A percentile compares a stretch with the other conserved stretches of the same genome.
Conservation (phyloP, 2,113 vertebrate species). For the Protobothrops flavoviridis region DNA sequence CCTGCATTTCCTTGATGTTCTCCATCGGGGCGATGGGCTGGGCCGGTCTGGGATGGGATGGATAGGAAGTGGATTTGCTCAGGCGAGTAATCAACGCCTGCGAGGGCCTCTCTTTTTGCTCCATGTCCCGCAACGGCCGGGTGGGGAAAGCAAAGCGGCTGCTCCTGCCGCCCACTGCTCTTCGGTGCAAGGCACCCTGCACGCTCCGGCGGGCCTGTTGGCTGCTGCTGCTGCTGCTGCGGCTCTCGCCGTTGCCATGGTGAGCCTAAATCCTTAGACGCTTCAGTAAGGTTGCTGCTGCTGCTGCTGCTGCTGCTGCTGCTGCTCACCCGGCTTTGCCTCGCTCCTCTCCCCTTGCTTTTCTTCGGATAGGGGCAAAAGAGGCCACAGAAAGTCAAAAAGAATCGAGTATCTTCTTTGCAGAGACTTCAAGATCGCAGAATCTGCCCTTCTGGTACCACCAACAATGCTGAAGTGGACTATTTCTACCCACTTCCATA, state of each 20-base stretch:
- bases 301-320: neutral
- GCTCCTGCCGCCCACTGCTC: neutral
- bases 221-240: neutral
- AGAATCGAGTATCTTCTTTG: neutral
- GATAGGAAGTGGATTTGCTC: neutral
- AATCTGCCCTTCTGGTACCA: neutral
- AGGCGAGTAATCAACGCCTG: no score
- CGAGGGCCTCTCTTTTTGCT: neutral
- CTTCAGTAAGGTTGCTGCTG: neutral
- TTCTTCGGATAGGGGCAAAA: neutral
- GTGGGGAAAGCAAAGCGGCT: neutral
- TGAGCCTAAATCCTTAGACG: neutral
- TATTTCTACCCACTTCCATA: neutral
- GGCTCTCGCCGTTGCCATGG: neutral
- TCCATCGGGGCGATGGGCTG: slow-evolving; percentile 49
- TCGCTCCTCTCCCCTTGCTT: neutral
- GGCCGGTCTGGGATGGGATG: slow-evolving; percentile 17
- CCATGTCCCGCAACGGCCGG: neutral
- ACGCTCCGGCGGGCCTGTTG: neutral
- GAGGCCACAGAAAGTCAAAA: neutral
- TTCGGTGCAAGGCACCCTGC: neutral
- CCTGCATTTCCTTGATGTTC: slow-evolving; percentile 68
- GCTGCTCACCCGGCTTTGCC: neutral
- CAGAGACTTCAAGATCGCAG: no score
- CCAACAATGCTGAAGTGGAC: neutral